Base-by-base conservation (phyloP, 2,888 invertebrate species). In the Colletes collaris region DNA sequence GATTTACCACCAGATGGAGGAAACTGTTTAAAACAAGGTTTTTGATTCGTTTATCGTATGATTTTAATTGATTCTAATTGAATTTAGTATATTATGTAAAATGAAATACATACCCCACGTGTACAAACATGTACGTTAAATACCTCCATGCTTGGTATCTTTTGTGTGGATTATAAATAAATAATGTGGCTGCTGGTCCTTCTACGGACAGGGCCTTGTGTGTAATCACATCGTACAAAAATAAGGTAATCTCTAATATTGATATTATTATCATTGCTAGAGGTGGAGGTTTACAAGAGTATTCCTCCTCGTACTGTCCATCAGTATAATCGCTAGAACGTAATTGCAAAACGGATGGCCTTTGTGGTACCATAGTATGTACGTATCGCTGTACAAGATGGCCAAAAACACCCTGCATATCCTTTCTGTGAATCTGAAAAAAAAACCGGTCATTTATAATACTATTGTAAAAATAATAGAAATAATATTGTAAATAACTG, bases 41-140 rank as follows among this genome's bases (percentile, higher is more conserved):
- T 7, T 13, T 7, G 7, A 58, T 74, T 52, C 53, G 13, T 67
- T 49, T 3, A 46, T 40, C 0, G 2, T 10, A 16, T 16, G 27
- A 62, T 8, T 0, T 19, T 5, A 11, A 4, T 49, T 65, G 13
- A 6, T 8, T 0, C 35, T 5, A 11, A 4, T 49, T 65, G 13
- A 6, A 52, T 52, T 7, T 11, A 50, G 27, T 2, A 11, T 40
- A 1, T 0, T 11, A 46, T 19, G 3, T 27, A 56, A 63, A 44
- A 7, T 10, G 3, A 40, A 53, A 66, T 70, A 90, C 95, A 94
- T 92, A 97, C 97, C 98, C 98, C 80, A 98, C 97, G 93, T 99
- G 99, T 37, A 99, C 97, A 92, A 99, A 96, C 98, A 99, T 99
- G 92, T 99, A 99, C 0, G 97, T 97, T 63, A 98, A 89, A 92